Percentiles rank a stretch among this genome's conserved stretches.
phyloP scores from a whole-genome alignment of 2,888 invertebrate species.

The Pycnomerus fuliginosus region DNA sequence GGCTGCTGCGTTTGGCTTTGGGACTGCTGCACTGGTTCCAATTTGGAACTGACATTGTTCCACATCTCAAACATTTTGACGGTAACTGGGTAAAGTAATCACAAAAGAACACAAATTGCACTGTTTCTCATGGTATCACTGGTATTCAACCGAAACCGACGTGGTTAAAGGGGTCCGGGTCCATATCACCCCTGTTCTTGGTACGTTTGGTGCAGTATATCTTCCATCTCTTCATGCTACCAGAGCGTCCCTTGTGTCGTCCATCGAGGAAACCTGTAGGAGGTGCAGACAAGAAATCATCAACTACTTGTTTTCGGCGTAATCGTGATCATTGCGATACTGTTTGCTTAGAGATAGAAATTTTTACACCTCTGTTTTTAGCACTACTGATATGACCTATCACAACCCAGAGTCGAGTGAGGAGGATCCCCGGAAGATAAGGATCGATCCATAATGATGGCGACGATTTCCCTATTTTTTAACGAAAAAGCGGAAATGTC shows the following conservation, averaged over 20 bases:
- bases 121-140: background rate
- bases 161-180: conserved; percentile 31
- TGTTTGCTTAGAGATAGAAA: conserved; percentile 21
- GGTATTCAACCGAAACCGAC: conserved; percentile 37
- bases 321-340: conserved; percentile 5
- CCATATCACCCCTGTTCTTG: conserved; percentile 50
- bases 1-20: conserved; percentile 67
- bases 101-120: background rate
- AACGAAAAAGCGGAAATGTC: background rate
- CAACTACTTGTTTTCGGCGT: conserved; percentile 1
- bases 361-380: conserved; percentile 12
- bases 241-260: conserved; percentile 24
- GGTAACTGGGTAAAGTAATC: background rate
- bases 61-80: conserved; percentile 79
- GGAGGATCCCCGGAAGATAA: background rate
- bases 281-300: background rate
- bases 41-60: conserved; percentile 74
- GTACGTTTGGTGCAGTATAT: conserved; percentile 52
- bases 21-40: conserved; percentile 67
- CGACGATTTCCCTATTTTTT: background rate
- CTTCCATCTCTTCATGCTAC: conserved; percentile 53
- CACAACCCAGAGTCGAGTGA: conserved; percentile 18
- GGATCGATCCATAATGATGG: background rate
- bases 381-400: conserved; percentile 21
- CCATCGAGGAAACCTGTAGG: too few relatives aligned